These are phyloP conservation scores for Holacanthus passer DNA, from an alignment of 2,113 vertebrate genomes.

Conservation along the genomic window DNA sequence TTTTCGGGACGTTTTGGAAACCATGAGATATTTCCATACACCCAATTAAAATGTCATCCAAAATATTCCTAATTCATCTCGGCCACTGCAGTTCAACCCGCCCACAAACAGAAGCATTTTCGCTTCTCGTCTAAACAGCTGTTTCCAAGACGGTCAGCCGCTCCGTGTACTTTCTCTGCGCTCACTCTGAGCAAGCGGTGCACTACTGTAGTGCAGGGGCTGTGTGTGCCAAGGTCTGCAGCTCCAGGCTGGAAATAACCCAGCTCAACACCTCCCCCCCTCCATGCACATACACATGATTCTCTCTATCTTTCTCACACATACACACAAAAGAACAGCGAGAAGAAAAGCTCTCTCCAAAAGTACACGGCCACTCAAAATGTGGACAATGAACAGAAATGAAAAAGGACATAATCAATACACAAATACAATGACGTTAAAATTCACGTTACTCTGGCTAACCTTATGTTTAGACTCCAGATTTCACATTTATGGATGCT, in stretches of 20 bases:
- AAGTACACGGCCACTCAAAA: slow-evolving; percentile 3
- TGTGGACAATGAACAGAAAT: not conserved
- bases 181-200: slow-evolving; percentile 23
- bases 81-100: not conserved
- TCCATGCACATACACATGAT: not conserved
- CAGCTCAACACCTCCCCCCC: not conserved
- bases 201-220: slow-evolving; percentile 26
- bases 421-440: not conserved
- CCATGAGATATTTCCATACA: not conserved
- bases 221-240: slow-evolving; percentile 45
- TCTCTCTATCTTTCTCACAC: slow-evolving; percentile 35
- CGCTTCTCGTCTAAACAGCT: slow-evolving; percentile 36
- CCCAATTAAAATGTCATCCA: not conserved
- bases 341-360: slow-evolving; percentile 12
- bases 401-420: not conserved
- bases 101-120: slow-evolving; percentile 22
- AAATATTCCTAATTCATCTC: slow-evolving; percentile 23
- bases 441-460: not conserved
- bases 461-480: not conserved
- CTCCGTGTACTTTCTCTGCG: slow-evolving; percentile 11
- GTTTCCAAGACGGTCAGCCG: slow-evolving; percentile 37
- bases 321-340: slow-evolving; percentile 14
- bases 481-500: not conserved
- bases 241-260: slow-evolving; percentile 38
- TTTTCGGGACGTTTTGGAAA: slow-evolving; percentile 6